Base-by-base conservation (phyloP, 2,113 vertebrate genomes). In the Apodemus sylvaticus region DNA sequence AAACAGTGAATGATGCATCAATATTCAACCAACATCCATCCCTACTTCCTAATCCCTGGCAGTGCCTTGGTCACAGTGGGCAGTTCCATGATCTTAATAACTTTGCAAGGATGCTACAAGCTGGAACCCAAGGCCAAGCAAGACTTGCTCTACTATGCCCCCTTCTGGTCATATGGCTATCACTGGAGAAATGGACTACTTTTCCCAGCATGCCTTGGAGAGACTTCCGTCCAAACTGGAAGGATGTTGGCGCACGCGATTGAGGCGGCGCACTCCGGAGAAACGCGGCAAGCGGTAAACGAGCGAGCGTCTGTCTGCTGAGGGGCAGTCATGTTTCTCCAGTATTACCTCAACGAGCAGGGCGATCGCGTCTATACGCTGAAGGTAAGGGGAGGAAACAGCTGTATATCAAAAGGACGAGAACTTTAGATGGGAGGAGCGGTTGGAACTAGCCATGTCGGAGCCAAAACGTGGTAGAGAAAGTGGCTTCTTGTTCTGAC, bases 341-440 rank as follows among this genome's bases (percentile, higher is more conserved):
- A 99, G 93, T 99, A 97, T 98, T 99, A 99, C 51, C 86, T 99
- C 1, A 98, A 99, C 68, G 99, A 99, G 71, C 96, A 95, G 74
- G 99, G 99, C 3, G 99, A 99, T 2, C 97, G 99, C 91, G 98
- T 99, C 9, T 99, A 99, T 91, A 99, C 99, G 6, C 97, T 99
- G 86, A 99, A 99, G 99, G 99, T 99, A 94, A 97, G 98, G 2
- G 4, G 36, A 78, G 42, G 20, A 58, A 90, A 45, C 39, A 29
- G 51, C n/a, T 64, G 34, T 70, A 42, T 34, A 3, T 19, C n/a
- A 11, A 9, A 12, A 24, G 36, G 74, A 42, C 0, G 42, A 78
- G 31, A 70, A 77, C 24, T 26, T 26, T 22, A 26, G 29, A 2
- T 74, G 48, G 71, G 82, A 78, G 82, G 39, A 42, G n/a, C 31